phyloP scores from a whole-genome alignment of 1,140 invertebrate species.

The Leptinotarsa lineolata region DNA sequence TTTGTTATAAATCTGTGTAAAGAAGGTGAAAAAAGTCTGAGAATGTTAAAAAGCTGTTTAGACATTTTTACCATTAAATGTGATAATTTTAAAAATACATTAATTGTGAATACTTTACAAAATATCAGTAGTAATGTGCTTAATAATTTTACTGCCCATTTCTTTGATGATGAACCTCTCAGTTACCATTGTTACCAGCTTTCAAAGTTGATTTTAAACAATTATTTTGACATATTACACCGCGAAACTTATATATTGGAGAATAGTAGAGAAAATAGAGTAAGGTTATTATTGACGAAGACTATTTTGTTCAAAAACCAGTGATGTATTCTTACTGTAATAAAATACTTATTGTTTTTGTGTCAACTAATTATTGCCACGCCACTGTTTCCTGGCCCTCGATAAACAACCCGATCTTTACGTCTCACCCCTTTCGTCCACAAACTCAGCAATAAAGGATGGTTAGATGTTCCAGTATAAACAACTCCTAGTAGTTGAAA shows the following conservation, averaged over 20 bases:
- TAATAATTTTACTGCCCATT: background rate
- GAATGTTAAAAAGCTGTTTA: background rate
- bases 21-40: conserved; percentile 4
- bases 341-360: background rate
- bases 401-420: background rate
- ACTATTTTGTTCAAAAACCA: background rate
- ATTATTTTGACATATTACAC: conserved; percentile 1
- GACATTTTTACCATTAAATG: background rate
- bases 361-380: background rate
- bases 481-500: background rate
- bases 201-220: background rate
- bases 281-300: background rate
- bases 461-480: background rate
- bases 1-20: conserved; percentile 32
- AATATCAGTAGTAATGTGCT: background rate
- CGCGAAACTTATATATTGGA: background rate
- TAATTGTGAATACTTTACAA: background rate
- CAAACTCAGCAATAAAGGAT: background rate
- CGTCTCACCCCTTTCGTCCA: background rate
- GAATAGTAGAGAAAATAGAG: background rate
- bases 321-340: background rate
- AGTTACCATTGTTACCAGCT: background rate
- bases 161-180: background rate
- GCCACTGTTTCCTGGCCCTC: background rate
- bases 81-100: background rate